These are phyloP conservation scores for Noctua fimbriata DNA, from an alignment of 2,888 invertebrate genomes.

Conservation along the genomic window DNA sequence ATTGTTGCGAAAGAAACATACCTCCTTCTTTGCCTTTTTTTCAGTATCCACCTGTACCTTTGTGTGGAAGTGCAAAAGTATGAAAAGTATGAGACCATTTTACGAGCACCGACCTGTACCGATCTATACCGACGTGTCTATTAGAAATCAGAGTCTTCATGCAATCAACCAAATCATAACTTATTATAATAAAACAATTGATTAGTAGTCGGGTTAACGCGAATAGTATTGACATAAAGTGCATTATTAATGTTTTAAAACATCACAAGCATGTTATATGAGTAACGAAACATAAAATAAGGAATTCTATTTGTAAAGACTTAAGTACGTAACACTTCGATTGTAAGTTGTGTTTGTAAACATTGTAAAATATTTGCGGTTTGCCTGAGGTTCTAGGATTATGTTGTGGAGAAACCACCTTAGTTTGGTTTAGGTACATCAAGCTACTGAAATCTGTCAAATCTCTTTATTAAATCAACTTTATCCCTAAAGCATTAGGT, in stretches of 20 bases:
- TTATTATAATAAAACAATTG: conserved; percentile 10
- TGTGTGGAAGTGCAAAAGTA: background rate
- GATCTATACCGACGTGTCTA: background rate
- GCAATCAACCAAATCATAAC: background rate
- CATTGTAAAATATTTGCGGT: conserved; percentile 1
- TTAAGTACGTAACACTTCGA: conserved; percentile 13
- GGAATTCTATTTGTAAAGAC: conserved; percentile 8
- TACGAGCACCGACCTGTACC: background rate
- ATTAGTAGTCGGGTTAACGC: conserved; percentile 20
- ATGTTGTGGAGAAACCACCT: background rate
- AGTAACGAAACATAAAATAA: background rate
- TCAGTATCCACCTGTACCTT: background rate
- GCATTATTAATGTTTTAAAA: background rate
- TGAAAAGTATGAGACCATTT: too few relatives aligned
- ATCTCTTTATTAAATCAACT: too few relatives aligned
- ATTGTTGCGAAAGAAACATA: background rate
- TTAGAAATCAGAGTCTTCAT: background rate
- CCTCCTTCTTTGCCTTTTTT: background rate
- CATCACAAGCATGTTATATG: background rate
- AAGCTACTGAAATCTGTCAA: too few relatives aligned
- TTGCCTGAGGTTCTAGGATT: background rate
- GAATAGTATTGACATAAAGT: background rate
- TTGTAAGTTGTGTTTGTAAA: background rate
- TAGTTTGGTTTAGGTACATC: background rate
- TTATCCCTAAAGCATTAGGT: background rate